Base-by-base conservation (phyloP, 2,888 invertebrate genomes). In the Hirtodrosophila alboralis region DNA sequence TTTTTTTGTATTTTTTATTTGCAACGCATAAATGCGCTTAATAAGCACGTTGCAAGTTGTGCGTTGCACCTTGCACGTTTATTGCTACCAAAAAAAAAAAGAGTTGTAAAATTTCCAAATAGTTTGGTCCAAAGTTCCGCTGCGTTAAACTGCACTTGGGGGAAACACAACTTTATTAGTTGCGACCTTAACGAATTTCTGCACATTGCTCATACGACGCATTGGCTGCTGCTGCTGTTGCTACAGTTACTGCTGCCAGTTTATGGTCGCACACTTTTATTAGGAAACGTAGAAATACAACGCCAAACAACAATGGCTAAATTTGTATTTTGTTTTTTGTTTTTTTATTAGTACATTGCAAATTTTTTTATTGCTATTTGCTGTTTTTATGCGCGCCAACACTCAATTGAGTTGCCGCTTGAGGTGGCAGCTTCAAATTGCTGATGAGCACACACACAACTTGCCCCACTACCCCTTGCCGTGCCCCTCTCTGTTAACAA, bases 1-100 rank as follows among this genome's bases (percentile, higher is more conserved):
- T 58, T 53, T 34, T 37, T 43, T 47, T 52, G 54, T 44, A n/a
- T n/a, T n/a, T 59, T 38, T 80, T 79, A 77, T 78, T 81, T 75
- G 73, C 72, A 75, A 60, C 75, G 68, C 84, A 77, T 77, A 84
- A 79, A 84, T 68, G 69, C 75, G 77, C 77, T 81, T 84, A 77
- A 83, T 83, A 84, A 79, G 79, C 77, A 70, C 52, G 64, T 61
- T 62, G 57, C 66, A 58, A 54, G 62, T 56, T 53, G 67, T 51
- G 49, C 66, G 62, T 61, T 66, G 66, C 53, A 48, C 31, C 28
- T 38, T 49, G 51, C 33, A 38, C 36, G 31, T 8, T 23, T n/a
- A 23, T 28, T 31, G 44, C 36, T 16, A 21, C 7, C 33, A 12
- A 40, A 27, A 14, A 67, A 52, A 40, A 34, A 14, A 67, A 52